Percentiles rank a stretch among this genome's conserved stretches.
Conservation (phyloP, 2,888 invertebrate species). For the Pseudococcus jackbeardsleyi region DNA sequence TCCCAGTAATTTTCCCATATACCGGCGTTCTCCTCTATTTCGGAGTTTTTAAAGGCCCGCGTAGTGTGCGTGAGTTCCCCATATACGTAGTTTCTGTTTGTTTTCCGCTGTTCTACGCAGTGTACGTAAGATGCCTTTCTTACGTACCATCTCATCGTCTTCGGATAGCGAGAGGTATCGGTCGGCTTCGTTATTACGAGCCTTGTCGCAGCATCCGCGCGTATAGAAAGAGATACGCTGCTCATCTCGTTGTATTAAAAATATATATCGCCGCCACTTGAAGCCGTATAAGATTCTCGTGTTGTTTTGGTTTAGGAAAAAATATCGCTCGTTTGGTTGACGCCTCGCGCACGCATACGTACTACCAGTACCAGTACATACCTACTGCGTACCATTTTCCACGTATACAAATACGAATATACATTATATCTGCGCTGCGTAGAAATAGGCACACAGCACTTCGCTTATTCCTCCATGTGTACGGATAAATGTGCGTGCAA, state of each 20-base stretch:
- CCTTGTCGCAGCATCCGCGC: background rate
- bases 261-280: background rate
- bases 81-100: background rate
- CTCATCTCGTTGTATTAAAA: background rate
- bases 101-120: no score
- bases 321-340: background rate
- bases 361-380: no score
- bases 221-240: background rate
- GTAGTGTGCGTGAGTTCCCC: background rate
- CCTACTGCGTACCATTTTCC: no score
- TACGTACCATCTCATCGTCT: background rate
- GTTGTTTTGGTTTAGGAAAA: background rate
- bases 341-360: background rate
- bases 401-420: no score
- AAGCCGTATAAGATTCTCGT: background rate
- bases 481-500: background rate
- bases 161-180: no score
- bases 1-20: background rate
- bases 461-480: no score
- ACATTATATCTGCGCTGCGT: no score
- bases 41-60: no score
- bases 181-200: background rate
- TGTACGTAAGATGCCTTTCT: no score
- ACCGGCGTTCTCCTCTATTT: background rate
- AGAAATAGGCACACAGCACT: no score